Base-by-base conservation (phyloP, 1,140 invertebrate species). In the Aphidius gifuensis region DNA sequence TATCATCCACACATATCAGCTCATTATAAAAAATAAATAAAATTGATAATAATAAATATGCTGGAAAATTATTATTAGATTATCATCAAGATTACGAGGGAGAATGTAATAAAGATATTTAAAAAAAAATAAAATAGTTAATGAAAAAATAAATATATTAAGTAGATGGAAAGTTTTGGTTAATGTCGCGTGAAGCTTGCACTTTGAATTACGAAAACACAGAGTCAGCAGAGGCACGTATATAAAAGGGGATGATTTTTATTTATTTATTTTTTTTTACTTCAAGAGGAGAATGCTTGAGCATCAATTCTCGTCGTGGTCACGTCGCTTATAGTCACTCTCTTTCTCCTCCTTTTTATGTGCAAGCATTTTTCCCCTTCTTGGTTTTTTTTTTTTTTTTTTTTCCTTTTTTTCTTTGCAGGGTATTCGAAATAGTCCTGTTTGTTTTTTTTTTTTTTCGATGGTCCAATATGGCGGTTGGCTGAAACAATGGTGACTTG, bases 281-380 rank as follows among this genome's bases (percentile, higher is more conserved):
- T 53, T 42, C 39, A 5, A 32, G 47, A 55, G 54, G 42, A 39
- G 47, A 50, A 56, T 55, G 47, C 50, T 45, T 47, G 21, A 51
- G 51, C 65, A 62, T 63, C 58, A 58, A 62, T 62, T 56, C 61
- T 62, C 53, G 57, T 43, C 42, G 58, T 53, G 58, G 61, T 66
- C 61, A 66, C 61, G 60, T 66, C 56, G 60, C 56, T 53, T 66
- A 61, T 61, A 61, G 45, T 50, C 45, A 60, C 45, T 39, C 51
- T 32, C 54, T 61, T 61, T 50, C 40, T 16, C 43, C 54, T 9
- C 45, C 45, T 42, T 23, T 38, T 51, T 11, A 44, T 44, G 23
- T 32, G 23, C 45, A 47, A 39, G 23, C 21, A 38, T 45, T 16
- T 42, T 47, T 46, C 49, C 5, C n/a, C 16, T 16, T 32, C 16